A percentile compares a stretch with the other conserved stretches of the same genome.
Evolutionary conservation across 2,888 invertebrate species (phyloP).

Genomic region (Argynnis bischoffii): DNA sequence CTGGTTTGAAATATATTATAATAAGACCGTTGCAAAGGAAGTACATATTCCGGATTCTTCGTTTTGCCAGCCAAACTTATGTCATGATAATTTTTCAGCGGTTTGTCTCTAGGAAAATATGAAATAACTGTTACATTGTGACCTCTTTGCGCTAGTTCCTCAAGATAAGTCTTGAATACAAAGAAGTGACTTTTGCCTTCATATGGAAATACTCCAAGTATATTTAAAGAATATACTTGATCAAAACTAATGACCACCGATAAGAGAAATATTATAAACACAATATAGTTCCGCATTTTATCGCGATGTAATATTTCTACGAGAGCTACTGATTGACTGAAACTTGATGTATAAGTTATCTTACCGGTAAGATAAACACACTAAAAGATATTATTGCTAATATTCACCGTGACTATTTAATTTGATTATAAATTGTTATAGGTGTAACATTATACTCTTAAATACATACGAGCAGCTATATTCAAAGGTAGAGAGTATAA

Average conservation of each 20-base stretch:
- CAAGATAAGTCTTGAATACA: constrained; percentile 82
- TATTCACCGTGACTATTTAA: too few relatives aligned
- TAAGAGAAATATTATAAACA: constrained; percentile 30
- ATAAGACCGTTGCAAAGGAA: constrained; percentile 54
- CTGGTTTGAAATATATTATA: constrained; percentile 46
- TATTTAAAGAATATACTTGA: constrained; percentile 60
- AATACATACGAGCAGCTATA: too few relatives aligned
- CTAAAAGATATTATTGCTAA: too few relatives aligned
- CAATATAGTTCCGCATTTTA: constrained; percentile 16
- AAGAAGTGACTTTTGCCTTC: constrained; percentile 87
- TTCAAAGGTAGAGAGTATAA: too few relatives aligned
- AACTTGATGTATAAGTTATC: neutral
- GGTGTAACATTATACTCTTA: too few relatives aligned
- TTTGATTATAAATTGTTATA: too few relatives aligned
- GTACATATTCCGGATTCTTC: constrained; percentile 53
- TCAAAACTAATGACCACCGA: constrained; percentile 35
- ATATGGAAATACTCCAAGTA: constrained; percentile 85
- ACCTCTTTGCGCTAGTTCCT: constrained; percentile 81
- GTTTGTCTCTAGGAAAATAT: constrained; percentile 78
- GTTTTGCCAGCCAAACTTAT: constrained; percentile 59
- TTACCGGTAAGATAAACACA: too few relatives aligned
- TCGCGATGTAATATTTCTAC: neutral
- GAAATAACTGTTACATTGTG: constrained; percentile 86
- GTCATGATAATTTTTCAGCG: constrained; percentile 59
- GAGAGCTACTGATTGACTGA: too few relatives aligned